Evolutionary conservation across 2,113 vertebrate species (phyloP), one percentile per base, ranked within the genome.

Genomic region (Oxyruncus cristatus): DNA sequence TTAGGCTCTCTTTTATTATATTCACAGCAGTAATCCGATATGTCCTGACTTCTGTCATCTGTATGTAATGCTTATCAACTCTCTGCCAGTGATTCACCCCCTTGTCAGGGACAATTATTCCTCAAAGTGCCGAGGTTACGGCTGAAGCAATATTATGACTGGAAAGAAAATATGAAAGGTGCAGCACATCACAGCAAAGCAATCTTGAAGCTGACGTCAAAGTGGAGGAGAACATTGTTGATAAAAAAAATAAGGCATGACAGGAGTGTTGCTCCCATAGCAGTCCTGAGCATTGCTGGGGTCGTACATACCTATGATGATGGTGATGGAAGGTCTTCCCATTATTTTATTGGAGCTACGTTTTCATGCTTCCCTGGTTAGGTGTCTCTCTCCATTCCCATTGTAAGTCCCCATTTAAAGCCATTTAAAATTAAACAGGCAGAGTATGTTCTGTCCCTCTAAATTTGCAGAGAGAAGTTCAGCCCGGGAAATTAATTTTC

Each of bases 11-110:
- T 98, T 99, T 99, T 99, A 99, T 99, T 99, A 98, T 99, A 99
- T 99, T 99, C 99, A 98, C 98, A 98, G 98, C 98, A 98, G 99
- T 99, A 99, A 99, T 99, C 98, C 97, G 98, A 99, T 99, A 99
- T 99, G 99, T 99, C 99, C 99, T 99, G 99, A 98, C 98, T 98
- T 98, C 99, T 99, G 99, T 99, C 99, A 99, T 99, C 98, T 99
- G 98, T 98, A 98, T 98, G 98, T 98, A 99, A 99, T 99, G 99
- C 99, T 99, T 99, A 99, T 99, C 99, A 99, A 98, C 98, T 98
- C 98, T 96, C 98, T 98, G 98, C 98, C 99, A 99, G 99, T 98
- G 98, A 99, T 98, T 99, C 98, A 98, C 98, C 99, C 99, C 98
- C 99, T 99, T 99, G 99, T 99, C 99, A 98, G 98, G 98, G 98